Conservation (phyloP, 2,113 vertebrate species). For the Paramormyrops kingsleyae region DNA sequence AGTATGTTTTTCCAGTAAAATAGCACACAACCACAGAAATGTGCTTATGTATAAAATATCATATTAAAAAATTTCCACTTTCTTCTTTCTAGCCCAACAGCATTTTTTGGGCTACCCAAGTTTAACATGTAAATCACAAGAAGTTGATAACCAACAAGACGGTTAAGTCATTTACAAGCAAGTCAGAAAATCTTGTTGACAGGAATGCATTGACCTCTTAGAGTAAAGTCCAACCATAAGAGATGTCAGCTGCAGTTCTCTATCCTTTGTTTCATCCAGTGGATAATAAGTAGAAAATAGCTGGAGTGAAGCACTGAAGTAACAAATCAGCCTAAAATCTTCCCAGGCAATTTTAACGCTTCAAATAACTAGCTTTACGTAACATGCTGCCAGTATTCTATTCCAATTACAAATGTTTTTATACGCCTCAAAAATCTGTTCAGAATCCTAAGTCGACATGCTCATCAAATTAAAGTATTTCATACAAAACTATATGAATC, state of each 20-base stretch:
- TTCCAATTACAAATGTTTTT: not conserved
- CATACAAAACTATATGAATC: not conserved
- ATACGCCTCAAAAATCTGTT: not conserved
- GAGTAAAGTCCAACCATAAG: not conserved
- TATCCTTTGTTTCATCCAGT: not conserved
- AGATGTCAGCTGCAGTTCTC: not conserved
- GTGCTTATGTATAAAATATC: not conserved
- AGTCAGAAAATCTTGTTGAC: not conserved
- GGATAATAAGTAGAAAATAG: not conserved
- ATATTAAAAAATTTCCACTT: not conserved
- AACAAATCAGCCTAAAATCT: conserved; percentile 1
- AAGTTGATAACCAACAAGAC: not conserved
- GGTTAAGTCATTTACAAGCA: not conserved
- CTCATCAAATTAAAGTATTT: not conserved
- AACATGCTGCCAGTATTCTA: not conserved
- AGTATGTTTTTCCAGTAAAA: not conserved
- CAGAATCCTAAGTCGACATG: not conserved
- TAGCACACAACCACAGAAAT: not conserved
- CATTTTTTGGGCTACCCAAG: not conserved
- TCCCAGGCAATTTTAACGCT: not conserved
- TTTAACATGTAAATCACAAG: not conserved
- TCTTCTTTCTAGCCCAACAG: not conserved
- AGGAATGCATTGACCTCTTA: not conserved
- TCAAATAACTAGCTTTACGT: not conserved
- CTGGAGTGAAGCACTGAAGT: not conserved